A percentile compares a stretch with the other conserved stretches of the same genome.
phyloP scores from a whole-genome alignment of 2,888 invertebrate species.

The Diplazon laetatorius region DNA sequence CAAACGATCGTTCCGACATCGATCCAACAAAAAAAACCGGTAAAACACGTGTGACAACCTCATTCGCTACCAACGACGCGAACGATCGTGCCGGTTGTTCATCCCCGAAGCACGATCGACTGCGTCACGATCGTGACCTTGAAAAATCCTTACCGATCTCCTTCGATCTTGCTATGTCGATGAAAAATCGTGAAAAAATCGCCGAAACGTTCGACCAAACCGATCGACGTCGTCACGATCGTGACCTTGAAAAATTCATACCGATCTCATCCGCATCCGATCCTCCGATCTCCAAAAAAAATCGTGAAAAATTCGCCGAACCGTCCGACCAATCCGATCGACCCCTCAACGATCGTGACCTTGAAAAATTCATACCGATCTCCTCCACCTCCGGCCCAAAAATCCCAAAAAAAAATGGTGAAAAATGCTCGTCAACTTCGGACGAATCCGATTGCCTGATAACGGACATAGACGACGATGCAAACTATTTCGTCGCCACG shows the following conservation, averaged over 20 bases:
- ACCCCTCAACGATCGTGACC: neutral
- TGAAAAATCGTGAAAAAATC: slow-evolving; percentile 44
- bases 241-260: no score
- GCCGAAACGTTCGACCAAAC: no score
- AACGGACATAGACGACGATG: slow-evolving; percentile 65
- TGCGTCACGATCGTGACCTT: neutral
- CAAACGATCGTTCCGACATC: no score
- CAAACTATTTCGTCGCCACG: slow-evolving; percentile 70
- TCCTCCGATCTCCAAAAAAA: no score
- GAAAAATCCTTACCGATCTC: no score
- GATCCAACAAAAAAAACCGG: slow-evolving; percentile 45
- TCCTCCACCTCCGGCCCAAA: no score
- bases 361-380: no score
- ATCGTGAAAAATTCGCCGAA: slow-evolving; percentile 68
- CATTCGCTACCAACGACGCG: slow-evolving; percentile 37
- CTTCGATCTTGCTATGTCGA: no score
- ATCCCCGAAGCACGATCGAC: slow-evolving; percentile 25
- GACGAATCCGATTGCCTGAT: slow-evolving; percentile 76
- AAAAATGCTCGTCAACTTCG: no score
- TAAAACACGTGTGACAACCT: slow-evolving; percentile 24
- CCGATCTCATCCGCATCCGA: no score
- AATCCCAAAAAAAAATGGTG: no score
- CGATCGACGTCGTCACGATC: slow-evolving; percentile 19
- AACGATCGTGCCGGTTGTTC: slow-evolving; percentile 48
- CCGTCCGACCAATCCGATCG: no score